A percentile compares a stretch with the other conserved stretches of the same genome.
These are phyloP conservation scores for Myxocyprinus asiaticus DNA, from an alignment of 2,113 vertebrate genomes.

Conservation along the genomic window DNA sequence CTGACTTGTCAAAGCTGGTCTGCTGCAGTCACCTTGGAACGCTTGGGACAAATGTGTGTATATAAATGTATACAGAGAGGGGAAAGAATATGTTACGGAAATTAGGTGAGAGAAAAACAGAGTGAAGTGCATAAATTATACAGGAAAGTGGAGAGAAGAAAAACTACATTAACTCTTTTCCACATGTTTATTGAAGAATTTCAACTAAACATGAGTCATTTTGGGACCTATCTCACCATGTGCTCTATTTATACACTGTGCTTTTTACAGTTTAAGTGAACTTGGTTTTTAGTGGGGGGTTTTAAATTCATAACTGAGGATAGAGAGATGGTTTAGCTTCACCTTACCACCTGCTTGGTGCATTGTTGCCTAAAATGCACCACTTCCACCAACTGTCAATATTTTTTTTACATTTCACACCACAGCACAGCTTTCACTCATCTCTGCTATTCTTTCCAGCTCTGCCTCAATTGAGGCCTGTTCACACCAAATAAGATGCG, in stretches of 20 bases:
- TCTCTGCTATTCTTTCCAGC: not conserved
- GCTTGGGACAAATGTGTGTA: not conserved
- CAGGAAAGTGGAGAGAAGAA: no score
- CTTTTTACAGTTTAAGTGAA: not conserved
- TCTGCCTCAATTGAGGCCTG: not conserved
- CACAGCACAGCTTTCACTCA: not conserved
- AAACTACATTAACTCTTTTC: no score
- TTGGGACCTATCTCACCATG: not conserved
- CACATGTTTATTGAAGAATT: not conserved
- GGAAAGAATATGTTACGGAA: no score
- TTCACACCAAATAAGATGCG: not conserved
- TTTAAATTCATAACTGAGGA: slow-evolving; percentile 35
- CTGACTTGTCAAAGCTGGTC: slow-evolving; percentile 43
- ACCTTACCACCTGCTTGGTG: slow-evolving; percentile 1
- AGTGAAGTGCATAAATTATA: no score
- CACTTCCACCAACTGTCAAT: not conserved
- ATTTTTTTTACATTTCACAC: not conserved
- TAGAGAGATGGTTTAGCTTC: slow-evolving; percentile 9
- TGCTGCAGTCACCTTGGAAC: slow-evolving; percentile 44
- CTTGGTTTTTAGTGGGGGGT: not conserved
- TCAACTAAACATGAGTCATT: not conserved
- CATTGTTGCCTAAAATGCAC: slow-evolving; percentile 1
- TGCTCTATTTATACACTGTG: not conserved
- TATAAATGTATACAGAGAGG: not conserved
- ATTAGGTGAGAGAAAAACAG: no score